Base-by-base conservation (phyloP, 2,888 invertebrate species). In the Cephus runcator region DNA sequence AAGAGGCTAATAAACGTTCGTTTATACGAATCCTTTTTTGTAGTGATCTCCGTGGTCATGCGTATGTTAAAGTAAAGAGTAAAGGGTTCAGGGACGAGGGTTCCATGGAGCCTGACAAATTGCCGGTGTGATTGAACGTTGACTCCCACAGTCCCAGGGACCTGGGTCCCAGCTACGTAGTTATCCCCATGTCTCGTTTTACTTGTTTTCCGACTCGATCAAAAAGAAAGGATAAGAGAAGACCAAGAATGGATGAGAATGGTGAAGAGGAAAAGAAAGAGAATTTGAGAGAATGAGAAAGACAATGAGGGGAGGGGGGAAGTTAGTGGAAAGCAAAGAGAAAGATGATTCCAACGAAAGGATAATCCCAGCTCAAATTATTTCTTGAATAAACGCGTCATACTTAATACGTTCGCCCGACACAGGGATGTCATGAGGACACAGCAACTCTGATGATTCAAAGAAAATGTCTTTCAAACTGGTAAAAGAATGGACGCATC, bases 91-190 rank as follows among this genome's bases (percentile, higher is more conserved):
- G 71, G 71, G 15, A 31, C 71, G 56, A 56, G 56, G 56, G 23
- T 56, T 56, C 56, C 23, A 23, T 56, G 23, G 69, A 34, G 40
- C 33, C 78, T 78, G 78, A 78, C 78, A 78, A 78, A 78, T 78
- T 78, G 75, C 78, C 76, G 75, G 78, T 78, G 78, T 78, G 78
- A 78, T 78, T 78, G 78, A 78, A 78, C 75, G 78, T 78, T 78
- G 78, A 78, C 78, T 78, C 78, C 78, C 78, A 78, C 76, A 78
- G 78, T 74, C 74, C 12, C 74, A 30, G 31, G 56, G 23, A 31
- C 71, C 71, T 31, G 6, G 71, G 12, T 23, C 56, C 56, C 56
- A 56, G 56, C 56, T 56, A 56, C 56, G 23, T 56, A 56, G 56
- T 56, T 56, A 31, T 71, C 71, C 71, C 23, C 31, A 12, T 23